Evolutionary conservation across 1,140 invertebrate genomes (phyloP).

Genomic region (Drosophila bipectinata): DNA sequence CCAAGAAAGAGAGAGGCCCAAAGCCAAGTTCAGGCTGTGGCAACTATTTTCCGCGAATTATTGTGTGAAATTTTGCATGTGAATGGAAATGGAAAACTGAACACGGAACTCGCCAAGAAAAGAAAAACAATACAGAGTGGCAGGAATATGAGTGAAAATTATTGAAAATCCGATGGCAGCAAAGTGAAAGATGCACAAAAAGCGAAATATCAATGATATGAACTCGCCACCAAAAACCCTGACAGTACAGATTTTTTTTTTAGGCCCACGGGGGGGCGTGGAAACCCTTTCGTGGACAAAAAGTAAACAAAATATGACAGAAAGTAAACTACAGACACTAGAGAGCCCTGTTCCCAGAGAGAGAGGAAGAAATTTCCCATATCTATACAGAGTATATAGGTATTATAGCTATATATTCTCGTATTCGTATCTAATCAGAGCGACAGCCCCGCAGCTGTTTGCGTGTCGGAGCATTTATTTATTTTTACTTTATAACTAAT

Average conservation of each 20-base stretch:
- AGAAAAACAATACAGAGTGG: slow-evolving; percentile 43
- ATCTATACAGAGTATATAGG: slow-evolving; percentile 7
- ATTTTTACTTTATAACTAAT: slow-evolving; percentile 68
- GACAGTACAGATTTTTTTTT: slow-evolving; percentile 19
- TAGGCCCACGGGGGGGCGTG: too few species aligned
- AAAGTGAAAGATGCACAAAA: slow-evolving; percentile 56
- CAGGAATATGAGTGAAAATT: slow-evolving; percentile 37
- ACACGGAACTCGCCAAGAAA: slow-evolving; percentile 30
- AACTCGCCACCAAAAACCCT: slow-evolving; percentile 22
- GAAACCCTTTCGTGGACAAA: slow-evolving; percentile 1
- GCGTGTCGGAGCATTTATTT: slow-evolving; percentile 53
- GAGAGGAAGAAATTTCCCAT: slow-evolving; percentile 26
- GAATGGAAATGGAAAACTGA: slow-evolving; percentile 57
- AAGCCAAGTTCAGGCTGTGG: slow-evolving; percentile 35
- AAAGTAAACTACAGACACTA: neutral
- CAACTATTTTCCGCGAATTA: slow-evolving; percentile 68
- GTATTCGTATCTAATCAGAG: slow-evolving; percentile 73
- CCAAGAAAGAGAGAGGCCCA: slow-evolving; percentile 34
- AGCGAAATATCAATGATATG: slow-evolving; percentile 36
- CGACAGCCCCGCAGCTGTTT: slow-evolving; percentile 64
- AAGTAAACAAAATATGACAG: slow-evolving; percentile 39
- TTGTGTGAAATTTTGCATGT: slow-evolving; percentile 81
- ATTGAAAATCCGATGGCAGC: slow-evolving; percentile 38
- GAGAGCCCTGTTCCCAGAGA: neutral
- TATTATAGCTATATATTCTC: slow-evolving; percentile 25